Conservation (phyloP, 1,140 invertebrate genomes). For the Batillaria attramentaria region DNA sequence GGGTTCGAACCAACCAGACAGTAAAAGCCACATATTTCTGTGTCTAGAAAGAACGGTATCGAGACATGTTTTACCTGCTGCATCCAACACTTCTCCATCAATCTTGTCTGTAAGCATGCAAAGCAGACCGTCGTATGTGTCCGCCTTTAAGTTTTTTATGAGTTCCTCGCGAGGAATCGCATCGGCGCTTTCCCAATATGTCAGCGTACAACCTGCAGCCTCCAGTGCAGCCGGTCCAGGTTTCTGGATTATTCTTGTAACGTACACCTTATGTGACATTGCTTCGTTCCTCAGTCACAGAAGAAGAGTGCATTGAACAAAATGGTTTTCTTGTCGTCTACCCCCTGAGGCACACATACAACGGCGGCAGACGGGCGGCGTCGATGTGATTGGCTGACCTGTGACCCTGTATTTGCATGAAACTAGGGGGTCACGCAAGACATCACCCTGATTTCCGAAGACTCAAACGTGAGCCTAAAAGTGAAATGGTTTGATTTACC, state of each 20-base stretch:
- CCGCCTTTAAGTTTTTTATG: constrained; percentile 77
- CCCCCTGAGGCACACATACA: no score
- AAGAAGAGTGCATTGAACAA: no score
- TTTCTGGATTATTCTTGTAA: constrained; percentile 65
- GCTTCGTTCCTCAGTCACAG: no score
- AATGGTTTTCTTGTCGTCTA: no score
- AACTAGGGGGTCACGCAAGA: no score
- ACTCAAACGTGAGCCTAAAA: no score
- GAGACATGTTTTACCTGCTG: constrained; percentile 71
- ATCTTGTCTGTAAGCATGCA: constrained; percentile 90
- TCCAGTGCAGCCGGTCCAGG: constrained; percentile 55
- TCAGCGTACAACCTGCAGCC: constrained; percentile 52
- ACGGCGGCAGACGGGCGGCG: no score
- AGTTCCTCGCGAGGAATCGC: constrained; percentile 82
- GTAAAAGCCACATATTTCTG: background rate
- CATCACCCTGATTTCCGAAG: no score
- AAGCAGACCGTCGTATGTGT: constrained; percentile 83
- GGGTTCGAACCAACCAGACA: background rate
- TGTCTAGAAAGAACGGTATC: background rate
- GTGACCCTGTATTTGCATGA: no score
- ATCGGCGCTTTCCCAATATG: constrained; percentile 66
- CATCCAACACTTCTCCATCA: constrained; percentile 82
- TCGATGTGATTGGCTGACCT: no score
- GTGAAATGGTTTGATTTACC: no score
- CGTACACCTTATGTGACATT: constrained; percentile 51